Evolutionary conservation across 2,797 vertebrate genomes (phyloP).

Genomic region (Zenarchopterus dispar): DNA sequence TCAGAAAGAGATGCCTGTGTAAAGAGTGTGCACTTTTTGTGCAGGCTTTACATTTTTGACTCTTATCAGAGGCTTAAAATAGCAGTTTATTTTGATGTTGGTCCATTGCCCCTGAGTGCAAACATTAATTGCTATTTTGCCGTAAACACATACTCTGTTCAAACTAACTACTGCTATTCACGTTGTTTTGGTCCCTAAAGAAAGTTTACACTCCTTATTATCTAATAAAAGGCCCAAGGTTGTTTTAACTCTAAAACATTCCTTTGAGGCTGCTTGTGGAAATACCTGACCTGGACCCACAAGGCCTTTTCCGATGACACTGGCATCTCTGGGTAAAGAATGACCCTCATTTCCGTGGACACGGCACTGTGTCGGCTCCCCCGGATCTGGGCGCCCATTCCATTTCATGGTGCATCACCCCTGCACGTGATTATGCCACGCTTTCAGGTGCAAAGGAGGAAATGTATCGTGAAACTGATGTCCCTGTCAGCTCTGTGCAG

Average conservation of each 20-base stretch:
- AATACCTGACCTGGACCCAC: conserved; percentile 53
- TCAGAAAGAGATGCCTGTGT: no score
- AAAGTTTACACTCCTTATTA: no score
- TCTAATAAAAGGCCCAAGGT: neutral
- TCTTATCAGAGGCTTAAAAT: no score
- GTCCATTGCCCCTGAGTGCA: no score
- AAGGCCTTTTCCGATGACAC: conserved; percentile 65
- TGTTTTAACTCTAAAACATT: neutral
- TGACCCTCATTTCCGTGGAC: conserved; percentile 88
- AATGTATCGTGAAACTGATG: conserved; percentile 94
- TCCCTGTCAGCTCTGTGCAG: conserved; percentile 87
- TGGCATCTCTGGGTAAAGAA: conserved; percentile 80
- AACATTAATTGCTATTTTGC: no score
- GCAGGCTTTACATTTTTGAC: no score
- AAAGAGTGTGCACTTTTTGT: no score
- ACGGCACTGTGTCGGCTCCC: conserved; percentile 85
- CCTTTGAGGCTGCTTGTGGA: conserved; percentile 27
- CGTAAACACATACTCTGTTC: no score
- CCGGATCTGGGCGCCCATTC: conserved; percentile 86
- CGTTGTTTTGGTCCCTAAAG: no score
- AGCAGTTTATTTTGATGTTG: no score
- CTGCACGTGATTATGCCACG: conserved; percentile 85
- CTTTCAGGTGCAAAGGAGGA: conserved; percentile 91
- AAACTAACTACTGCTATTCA: no score
- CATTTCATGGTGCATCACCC: conserved; percentile 90